phyloP scores from a whole-genome alignment of 1,140 invertebrate genomes.

The Drosophila arizonae region DNA sequence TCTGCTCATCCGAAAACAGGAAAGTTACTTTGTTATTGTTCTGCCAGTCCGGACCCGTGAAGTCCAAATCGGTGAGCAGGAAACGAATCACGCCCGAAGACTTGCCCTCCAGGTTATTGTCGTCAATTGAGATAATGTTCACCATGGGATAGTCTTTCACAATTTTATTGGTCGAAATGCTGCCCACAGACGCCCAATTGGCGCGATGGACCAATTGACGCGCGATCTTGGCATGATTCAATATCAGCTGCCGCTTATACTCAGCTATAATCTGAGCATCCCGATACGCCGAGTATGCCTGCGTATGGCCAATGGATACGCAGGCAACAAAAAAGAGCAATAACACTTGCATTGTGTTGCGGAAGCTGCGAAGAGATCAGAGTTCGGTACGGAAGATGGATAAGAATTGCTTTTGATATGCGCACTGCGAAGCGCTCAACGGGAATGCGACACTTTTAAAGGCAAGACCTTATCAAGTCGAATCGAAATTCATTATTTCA shows the following conservation, averaged over 20 bases:
- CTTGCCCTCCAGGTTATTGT: conserved; percentile 85
- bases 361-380: neutral
- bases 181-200: conserved; percentile 90
- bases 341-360: conserved; percentile 39
- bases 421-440: conserved; percentile 6
- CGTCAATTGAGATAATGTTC: conserved; percentile 89
- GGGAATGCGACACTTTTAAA: conserved; percentile 10
- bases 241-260: conserved; percentile 28
- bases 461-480: neutral
- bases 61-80: conserved; percentile 90
- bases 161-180: conserved; percentile 86
- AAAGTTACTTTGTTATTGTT: conserved; percentile 86
- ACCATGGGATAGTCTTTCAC: conserved; percentile 89
- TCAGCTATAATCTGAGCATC: conserved; percentile 59
- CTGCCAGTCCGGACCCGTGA: conserved; percentile 88
- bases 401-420: neutral
- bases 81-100: conserved; percentile 91
- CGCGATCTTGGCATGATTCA: conserved; percentile 82
- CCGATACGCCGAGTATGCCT: conserved; percentile 54
- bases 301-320: conserved; percentile 4
- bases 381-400: neutral
- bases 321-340: conserved; percentile 37
- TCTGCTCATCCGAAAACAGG: conserved; percentile 88
- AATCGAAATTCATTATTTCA: neutral
- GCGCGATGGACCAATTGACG: conserved; percentile 83